A percentile compares a stretch with the other conserved stretches of the same genome.
These are phyloP conservation scores for Hetaerina americana DNA, from an alignment of 1,140 invertebrate genomes.

Conservation along the genomic window DNA sequence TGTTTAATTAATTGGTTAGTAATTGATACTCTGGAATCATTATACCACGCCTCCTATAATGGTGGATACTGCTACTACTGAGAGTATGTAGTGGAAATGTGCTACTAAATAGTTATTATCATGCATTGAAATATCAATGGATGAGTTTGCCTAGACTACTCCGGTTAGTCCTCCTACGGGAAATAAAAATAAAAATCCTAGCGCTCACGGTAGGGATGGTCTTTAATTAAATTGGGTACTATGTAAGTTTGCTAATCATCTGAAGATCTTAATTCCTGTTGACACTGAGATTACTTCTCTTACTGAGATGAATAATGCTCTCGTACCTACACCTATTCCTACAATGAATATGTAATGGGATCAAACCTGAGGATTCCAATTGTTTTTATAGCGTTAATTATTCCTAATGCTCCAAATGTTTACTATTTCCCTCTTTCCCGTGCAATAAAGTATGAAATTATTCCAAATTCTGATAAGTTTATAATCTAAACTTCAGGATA, in stretches of 20 bases:
- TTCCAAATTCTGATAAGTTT: conserved; percentile 35
- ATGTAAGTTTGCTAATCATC: conserved; percentile 10
- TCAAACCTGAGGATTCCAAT: conserved; percentile 25
- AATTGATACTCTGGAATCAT: too few species aligned
- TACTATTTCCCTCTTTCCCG: conserved; percentile 23
- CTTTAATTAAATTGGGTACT: background rate
- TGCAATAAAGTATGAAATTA: conserved; percentile 25
- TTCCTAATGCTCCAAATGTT: conserved; percentile 25
- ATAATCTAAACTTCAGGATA: conserved; percentile 66
- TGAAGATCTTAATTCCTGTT: conserved; percentile 34
- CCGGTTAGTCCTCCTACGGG: background rate
- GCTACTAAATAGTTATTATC: too few species aligned
- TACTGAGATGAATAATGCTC: conserved; percentile 37
- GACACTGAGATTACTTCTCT: conserved; percentile 37
- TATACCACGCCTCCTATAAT: too few species aligned
- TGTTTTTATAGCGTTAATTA: conserved; percentile 29
- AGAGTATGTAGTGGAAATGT: too few species aligned
- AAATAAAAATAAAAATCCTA: background rate
- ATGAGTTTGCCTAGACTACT: background rate
- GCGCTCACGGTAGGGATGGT: too few species aligned
- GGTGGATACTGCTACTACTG: too few species aligned
- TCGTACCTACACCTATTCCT: conserved; percentile 37
- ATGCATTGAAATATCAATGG: too few species aligned
- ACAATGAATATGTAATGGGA: conserved; percentile 33
- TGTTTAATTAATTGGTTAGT: too few species aligned